A percentile compares a stretch with the other conserved stretches of the same genome.
phyloP scores from a whole-genome alignment of 2,888 invertebrate genomes.

The Tinea semifulvella region DNA sequence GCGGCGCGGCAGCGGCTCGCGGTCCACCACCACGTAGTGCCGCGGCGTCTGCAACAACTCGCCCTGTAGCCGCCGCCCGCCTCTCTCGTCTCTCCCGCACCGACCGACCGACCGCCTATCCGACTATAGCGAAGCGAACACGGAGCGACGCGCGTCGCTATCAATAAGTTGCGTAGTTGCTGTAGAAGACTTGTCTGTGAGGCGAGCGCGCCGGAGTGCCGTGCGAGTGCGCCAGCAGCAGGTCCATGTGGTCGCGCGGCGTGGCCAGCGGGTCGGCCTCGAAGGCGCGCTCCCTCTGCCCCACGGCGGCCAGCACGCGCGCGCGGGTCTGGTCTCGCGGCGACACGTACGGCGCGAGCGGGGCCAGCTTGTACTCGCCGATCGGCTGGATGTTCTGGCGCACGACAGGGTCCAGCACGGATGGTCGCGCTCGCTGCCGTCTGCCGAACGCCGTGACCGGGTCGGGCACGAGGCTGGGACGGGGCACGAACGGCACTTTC shows the following conservation, averaged over 20 bases:
- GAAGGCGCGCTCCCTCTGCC: constrained; percentile 64
- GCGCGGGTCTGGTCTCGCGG: constrained; percentile 72
- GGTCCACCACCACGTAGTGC: constrained; percentile 87
- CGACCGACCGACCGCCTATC: constrained; percentile 15
- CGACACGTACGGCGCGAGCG: constrained; percentile 74
- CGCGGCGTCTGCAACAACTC: constrained; percentile 84
- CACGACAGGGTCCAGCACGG: constrained; percentile 64
- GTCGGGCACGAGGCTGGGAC: constrained; percentile 85
- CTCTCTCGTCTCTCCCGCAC: constrained; percentile 18
- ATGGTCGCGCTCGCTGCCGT: constrained; percentile 55
- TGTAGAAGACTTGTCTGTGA: constrained; percentile 61
- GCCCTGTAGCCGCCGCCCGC: constrained; percentile 35
- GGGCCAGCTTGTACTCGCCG: constrained; percentile 66
- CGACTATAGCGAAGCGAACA: constrained; percentile 51
- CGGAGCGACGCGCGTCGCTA: constrained; percentile 29
- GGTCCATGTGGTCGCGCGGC: constrained; percentile 71
- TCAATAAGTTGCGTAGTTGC: constrained; percentile 62
- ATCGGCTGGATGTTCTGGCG: constrained; percentile 70
- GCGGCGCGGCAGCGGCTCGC: constrained; percentile 72
- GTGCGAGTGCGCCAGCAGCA: constrained; percentile 70
- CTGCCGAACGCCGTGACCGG: constrained; percentile 87
- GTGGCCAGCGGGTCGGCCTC: constrained; percentile 69
- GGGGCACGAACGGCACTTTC: constrained; percentile 86
- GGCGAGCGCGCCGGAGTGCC: constrained; percentile 56
- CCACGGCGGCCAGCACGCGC: constrained; percentile 68